These are phyloP conservation scores for Artemia sinica DNA, from an alignment of 2,888 invertebrate genomes.

Conservation along the genomic window DNA sequence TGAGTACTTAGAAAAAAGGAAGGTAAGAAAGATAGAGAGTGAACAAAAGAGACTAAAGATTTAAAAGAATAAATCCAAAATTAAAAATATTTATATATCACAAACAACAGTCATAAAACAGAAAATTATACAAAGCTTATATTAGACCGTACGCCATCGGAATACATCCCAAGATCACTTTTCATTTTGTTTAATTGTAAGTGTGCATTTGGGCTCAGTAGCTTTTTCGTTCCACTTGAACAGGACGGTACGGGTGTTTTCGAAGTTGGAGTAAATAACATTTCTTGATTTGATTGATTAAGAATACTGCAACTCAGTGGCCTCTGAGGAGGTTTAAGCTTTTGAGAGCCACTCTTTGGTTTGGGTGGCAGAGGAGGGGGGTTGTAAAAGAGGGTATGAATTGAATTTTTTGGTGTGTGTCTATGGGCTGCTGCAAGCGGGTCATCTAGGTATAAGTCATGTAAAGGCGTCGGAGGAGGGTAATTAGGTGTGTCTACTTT, in stretches of 20 bases:
- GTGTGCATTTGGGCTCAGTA: background rate
- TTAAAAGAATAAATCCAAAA: no score
- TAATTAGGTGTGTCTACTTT: background rate
- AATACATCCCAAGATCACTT: background rate
- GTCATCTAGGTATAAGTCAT: constrained; percentile 2
- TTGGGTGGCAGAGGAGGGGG: constrained; percentile 4
- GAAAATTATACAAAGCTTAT: constrained; percentile 8
- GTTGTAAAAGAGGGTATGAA: background rate
- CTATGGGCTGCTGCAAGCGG: background rate
- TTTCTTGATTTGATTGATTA: constrained; percentile 5
- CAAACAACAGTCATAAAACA: background rate
- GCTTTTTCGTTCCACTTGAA: background rate
- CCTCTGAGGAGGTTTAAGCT: background rate
- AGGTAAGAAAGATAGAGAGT: no score
- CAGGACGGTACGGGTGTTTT: constrained; percentile 7
- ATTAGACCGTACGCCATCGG: background rate
- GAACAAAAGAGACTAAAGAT: no score
- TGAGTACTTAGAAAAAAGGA: no score
- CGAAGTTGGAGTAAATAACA: background rate
- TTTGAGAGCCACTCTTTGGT: background rate
- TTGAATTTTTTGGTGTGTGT: background rate
- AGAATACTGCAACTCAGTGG: background rate
- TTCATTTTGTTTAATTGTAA: background rate
- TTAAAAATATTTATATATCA: background rate
- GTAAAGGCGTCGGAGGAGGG: constrained; percentile 7